These are phyloP conservation scores for Motacilla tschutschensis DNA, from an alignment of 2,113 vertebrate species.

Conservation along the genomic window DNA sequence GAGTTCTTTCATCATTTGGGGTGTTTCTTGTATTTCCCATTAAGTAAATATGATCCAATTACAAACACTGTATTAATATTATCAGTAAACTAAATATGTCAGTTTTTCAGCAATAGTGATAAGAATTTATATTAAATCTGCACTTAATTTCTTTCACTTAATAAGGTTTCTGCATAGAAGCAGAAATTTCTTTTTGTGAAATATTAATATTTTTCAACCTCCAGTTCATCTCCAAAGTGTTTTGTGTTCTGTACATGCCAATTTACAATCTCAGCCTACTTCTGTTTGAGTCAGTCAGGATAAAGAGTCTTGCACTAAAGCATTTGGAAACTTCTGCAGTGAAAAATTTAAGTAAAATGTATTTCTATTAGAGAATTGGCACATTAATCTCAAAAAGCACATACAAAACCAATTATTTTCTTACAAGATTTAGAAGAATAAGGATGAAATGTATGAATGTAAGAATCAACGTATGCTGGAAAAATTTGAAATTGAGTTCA, in stretches of 20 bases:
- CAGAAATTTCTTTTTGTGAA: neutral
- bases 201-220: neutral
- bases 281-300: neutral
- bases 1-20: neutral
- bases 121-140: neutral
- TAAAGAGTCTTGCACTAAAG: conserved; percentile 8
- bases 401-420: conserved; percentile 42
- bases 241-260: neutral
- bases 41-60: neutral
- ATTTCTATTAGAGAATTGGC: conserved; percentile 41
- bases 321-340: neutral
- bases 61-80: neutral
- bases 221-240: neutral
- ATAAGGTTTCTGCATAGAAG: neutral
- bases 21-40: neutral
- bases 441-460: conserved; percentile 13
- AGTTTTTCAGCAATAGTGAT: neutral
- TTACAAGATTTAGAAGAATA: conserved; percentile 52
- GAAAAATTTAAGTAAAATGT: conserved; percentile 45
- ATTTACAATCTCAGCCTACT: conserved; percentile 1
- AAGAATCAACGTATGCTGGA: conserved; percentile 36
- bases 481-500: conserved; percentile 65
- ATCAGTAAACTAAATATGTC: neutral
- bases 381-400: conserved; percentile 32
- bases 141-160: neutral